Percentiles rank a stretch among this genome's conserved stretches.
These are phyloP conservation scores for Seriola aureovittata DNA, from an alignment of 2,113 vertebrate species.

Conservation along the genomic window DNA sequence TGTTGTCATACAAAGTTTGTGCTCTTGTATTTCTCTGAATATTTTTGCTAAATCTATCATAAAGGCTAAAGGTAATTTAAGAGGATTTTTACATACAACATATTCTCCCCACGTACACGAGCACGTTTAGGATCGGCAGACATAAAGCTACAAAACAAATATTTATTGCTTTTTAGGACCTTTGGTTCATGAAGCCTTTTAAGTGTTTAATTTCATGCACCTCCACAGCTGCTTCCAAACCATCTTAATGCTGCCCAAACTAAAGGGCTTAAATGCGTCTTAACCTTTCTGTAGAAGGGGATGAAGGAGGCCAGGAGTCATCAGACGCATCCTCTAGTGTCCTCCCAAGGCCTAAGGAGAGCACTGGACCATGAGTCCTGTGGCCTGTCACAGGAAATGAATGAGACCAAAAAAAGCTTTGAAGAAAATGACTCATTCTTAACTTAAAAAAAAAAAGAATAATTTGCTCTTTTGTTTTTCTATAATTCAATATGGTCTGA, in stretches of 20 bases:
- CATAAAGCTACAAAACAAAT: conserved; percentile 42
- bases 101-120: background rate
- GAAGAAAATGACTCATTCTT: conserved; percentile 68
- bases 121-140: conserved; percentile 4
- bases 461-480: conserved; percentile 69
- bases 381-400: conserved; percentile 85
- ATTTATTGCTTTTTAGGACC: conserved; percentile 76
- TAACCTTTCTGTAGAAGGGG: conserved; percentile 36
- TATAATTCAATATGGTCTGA: conserved; percentile 73
- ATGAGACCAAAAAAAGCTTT: conserved; percentile 50
- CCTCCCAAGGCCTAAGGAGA: conserved; percentile 83
- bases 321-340: conserved; percentile 86
- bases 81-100: background rate
- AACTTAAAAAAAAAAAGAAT: conserved; percentile 80
- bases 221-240: conserved; percentile 80
- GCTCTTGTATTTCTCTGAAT: background rate
- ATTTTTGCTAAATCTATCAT: background rate
- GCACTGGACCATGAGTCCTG: conserved; percentile 83
- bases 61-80: background rate
- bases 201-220: conserved; percentile 83
- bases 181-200: conserved; percentile 73
- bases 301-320: conserved; percentile 53
- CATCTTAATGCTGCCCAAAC: conserved; percentile 75
- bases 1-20: conserved; percentile 14
- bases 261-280: conserved; percentile 84